Evolutionary conservation across 1,140 invertebrate species (phyloP).

Genomic region (Aphaenogaster rudis): DNA sequence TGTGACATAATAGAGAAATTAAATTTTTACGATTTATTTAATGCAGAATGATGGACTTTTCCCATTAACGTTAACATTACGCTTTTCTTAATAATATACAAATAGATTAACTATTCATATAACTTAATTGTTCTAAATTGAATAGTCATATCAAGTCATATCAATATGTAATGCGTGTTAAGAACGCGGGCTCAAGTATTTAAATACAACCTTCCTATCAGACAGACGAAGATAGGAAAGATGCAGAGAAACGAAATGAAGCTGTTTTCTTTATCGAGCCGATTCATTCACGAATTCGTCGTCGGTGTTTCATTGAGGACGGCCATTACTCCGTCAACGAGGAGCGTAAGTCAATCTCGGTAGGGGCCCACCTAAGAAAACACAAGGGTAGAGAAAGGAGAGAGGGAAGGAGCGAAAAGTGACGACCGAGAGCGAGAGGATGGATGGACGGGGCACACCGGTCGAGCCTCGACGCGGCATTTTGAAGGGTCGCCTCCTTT

Average conservation of each 20-base stretch:
- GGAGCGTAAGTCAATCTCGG: slow-evolving; percentile 55
- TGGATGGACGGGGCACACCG: slow-evolving; percentile 14
- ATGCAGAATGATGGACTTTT: background rate
- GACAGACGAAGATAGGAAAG: background rate
- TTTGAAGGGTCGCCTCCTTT: slow-evolving; percentile 27
- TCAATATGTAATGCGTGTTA: background rate
- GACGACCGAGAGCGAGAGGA: slow-evolving; percentile 6
- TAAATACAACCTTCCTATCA: background rate
- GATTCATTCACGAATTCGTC: slow-evolving; percentile 54
- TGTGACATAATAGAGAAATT: background rate
- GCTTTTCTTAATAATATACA: background rate
- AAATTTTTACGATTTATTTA: background rate
- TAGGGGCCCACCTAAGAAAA: slow-evolving; percentile 62
- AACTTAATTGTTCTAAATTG: background rate
- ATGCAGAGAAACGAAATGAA: background rate
- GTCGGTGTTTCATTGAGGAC: slow-evolving; percentile 19
- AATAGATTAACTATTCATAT: background rate
- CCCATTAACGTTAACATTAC: background rate
- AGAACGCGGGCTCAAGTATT: background rate
- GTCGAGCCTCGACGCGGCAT: background rate
- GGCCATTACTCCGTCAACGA: slow-evolving; percentile 51
- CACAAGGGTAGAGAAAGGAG: slow-evolving; percentile 1
- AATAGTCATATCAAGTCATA: background rate
- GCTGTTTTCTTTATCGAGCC: slow-evolving; percentile 18
- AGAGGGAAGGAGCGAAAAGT: background rate